Evolutionary conservation across 2,113 vertebrate species (phyloP), one percentile per base, ranked within the genome.

Genomic region (Dipodomys merriami): DNA sequence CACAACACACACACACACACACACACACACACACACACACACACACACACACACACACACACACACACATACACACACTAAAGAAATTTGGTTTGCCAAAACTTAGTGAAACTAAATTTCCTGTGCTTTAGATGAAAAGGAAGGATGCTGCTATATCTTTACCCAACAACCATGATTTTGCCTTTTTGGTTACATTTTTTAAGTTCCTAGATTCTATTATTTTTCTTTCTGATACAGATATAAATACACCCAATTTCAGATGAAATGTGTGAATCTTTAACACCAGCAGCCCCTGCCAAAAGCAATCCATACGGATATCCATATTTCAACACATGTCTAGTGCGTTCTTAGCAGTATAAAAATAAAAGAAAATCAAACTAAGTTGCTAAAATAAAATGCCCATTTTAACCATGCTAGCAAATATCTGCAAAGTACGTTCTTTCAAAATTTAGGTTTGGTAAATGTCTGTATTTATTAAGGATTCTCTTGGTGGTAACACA

Each of bases 71-170:
- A 35, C 77, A 92, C 86, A 57, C 53, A 57, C 10, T 57, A 88
- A 96, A 89, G 83, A 87, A 95, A 85, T 96, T 96, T 92, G 91
- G 33, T 81, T 93, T 97, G 97, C 95, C 94, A 97, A 96, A 97
- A 96, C 65, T 94, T 96, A 39, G n/a, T 33, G 82, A 46, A 27
- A 19, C 25, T 88, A 88, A 74, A 49, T 33, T 49, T 72, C 69
- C 39, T 11, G 95, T 96, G 86, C 53, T 94, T 93, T 92, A 94
- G 4, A 23, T 33, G 53, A 46, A 69, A 83, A 81, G 91, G 94
- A 93, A 86, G 60, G 79, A 67, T 92, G 81, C 60, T 93, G 67
- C 88, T 97, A 92, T 96, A 94, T 95, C 95, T 96, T 93, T 64
- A 87, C 91, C 88, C 80, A 94, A 91, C 92, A 15, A 73, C 79